Percentiles rank a stretch among this genome's conserved stretches.
Conservation (phyloP, 2,888 invertebrate species). For the Thalpophila matura region DNA sequence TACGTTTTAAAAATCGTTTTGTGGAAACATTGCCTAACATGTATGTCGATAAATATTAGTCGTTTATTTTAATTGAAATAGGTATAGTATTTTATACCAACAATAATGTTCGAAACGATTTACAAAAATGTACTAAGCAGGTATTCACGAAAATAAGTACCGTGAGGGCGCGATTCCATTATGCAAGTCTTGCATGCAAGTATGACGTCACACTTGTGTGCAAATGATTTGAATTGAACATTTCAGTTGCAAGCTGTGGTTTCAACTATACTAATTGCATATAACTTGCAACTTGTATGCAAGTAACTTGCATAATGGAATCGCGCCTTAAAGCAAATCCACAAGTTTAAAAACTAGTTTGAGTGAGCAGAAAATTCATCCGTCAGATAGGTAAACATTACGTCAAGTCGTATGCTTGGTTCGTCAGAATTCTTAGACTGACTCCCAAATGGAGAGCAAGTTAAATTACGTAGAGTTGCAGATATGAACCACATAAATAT, state of each 20-base stretch:
- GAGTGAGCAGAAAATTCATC: background rate
- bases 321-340: background rate
- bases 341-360: background rate
- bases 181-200: background rate
- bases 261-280: too few species aligned
- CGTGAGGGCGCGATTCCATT: too few species aligned
- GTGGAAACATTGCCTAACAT: background rate
- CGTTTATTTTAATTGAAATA: too few species aligned
- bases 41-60: too few species aligned
- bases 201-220: background rate
- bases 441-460: constrained; percentile 37
- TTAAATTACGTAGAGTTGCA: constrained; percentile 44
- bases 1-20: background rate
- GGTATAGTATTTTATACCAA: too few species aligned
- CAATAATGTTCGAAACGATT: too few species aligned
- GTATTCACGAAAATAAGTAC: too few species aligned
- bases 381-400: constrained; percentile 6
- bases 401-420: constrained; percentile 4
- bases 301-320: too few species aligned
- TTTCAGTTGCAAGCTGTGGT: too few species aligned
- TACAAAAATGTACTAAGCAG: too few species aligned
- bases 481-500: background rate
- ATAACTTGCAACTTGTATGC: too few species aligned
- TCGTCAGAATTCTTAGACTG: constrained; percentile 35
- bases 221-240: too few species aligned